Evolutionary conservation across 2,888 invertebrate species (phyloP), one percentile per base, ranked within the genome.

Genomic region (Philopedon plagiatum): DNA sequence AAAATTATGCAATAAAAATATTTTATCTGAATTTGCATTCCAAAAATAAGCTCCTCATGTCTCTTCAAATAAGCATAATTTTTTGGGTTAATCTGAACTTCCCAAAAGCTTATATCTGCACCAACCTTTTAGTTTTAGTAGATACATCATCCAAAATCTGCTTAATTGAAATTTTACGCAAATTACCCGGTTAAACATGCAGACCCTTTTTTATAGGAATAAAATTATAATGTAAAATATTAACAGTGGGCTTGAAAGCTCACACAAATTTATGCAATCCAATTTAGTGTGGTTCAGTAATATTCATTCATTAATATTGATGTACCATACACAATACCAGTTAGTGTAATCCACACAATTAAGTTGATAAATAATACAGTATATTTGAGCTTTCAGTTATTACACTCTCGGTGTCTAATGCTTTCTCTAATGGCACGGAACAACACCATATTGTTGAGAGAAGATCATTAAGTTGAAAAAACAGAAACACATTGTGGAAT

Each of bases 251-350:
- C 65, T 65, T 44, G 41, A 49, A 49, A 58, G 58, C 64, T 60
- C 23, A 58, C 54, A 34, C 54, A 61, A 71, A 71, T 65, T 71
- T 71, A 71, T 71, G 71, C 71, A 65, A 71, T 65, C 65, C 71
- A 71, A 71, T 71, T 71, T 65, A 65, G 65, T 26, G 41, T 37
- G 61, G 65, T 71, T 71, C 65, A 32, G 60, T 39, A 61, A 71
- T 65, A 64, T 71, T 54, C 60, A 61, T 41, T 71, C 71, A 71
- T 65, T 71, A 71, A 71, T 71, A 71, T 65, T 71, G 71, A 71
- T 71, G 63, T 46, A 49, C 61, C 49, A 44, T 44, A 63, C 62
- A 69, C 56, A 69, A 71, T 61, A 44, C 39, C 70, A 34, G 62
- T 69, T 51, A 56, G 44, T 29, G 54, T 60, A 65, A 71, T 65